These are phyloP conservation scores for Ligdia adustata DNA, from an alignment of 2,888 invertebrate genomes.

Conservation along the genomic window DNA sequence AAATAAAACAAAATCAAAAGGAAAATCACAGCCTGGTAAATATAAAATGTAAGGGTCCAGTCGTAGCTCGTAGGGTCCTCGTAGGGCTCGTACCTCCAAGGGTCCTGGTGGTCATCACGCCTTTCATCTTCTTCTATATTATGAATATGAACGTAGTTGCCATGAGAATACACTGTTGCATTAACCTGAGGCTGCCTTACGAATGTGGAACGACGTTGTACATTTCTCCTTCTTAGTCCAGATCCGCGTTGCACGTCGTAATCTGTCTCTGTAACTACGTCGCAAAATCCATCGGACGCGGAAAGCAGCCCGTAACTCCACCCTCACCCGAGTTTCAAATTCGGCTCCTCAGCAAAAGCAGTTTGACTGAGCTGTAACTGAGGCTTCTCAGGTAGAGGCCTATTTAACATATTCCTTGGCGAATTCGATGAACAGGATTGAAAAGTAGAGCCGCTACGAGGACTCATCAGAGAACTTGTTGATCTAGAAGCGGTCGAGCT, in stretches of 20 bases:
- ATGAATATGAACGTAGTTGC: too few relatives aligned
- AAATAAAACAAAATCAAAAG: conserved; percentile 56
- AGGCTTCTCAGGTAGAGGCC: conserved; percentile 88
- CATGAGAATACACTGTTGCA: too few relatives aligned
- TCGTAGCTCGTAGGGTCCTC: background rate
- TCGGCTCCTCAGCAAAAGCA: conserved; percentile 71
- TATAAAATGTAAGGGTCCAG: background rate
- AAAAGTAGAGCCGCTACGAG: conserved; percentile 53
- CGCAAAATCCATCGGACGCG: conserved; percentile 14
- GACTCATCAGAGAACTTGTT: conserved; percentile 45
- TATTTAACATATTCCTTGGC: conserved; percentile 85
- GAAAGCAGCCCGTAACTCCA: conserved; percentile 35
- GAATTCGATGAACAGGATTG: conserved; percentile 66
- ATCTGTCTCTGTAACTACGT: background rate
- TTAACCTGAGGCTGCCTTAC: too few relatives aligned
- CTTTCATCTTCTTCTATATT: too few relatives aligned
- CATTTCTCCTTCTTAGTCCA: background rate
- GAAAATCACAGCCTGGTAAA: conserved; percentile 70
- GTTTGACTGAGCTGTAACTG: conserved; percentile 16
- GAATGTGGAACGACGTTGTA: too few relatives aligned
- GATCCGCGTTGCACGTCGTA: background rate
- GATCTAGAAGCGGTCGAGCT: conserved; percentile 46
- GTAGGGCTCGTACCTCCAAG: too few relatives aligned
- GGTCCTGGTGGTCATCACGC: too few relatives aligned
- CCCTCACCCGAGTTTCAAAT: conserved; percentile 59